Conservation (phyloP, 2,113 vertebrate species). For the Tychaedon coryphoeus region DNA sequence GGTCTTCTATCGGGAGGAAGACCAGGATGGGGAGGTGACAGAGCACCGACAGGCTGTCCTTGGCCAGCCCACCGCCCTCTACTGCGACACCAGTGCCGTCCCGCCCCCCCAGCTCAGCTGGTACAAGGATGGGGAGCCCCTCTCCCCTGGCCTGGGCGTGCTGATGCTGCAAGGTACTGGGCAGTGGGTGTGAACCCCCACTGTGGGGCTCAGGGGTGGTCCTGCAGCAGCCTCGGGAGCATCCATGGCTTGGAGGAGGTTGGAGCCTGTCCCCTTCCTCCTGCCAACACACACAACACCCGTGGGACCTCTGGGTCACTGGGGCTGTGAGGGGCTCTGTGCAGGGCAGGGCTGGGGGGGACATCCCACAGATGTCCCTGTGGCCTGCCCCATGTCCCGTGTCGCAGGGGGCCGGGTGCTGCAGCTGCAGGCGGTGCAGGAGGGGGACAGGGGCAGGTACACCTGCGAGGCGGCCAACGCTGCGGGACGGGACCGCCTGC, state of each 20-base stretch:
- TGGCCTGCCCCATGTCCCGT: not conserved
- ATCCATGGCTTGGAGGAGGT: rapidly evolving
- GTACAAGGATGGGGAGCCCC: conserved; percentile 80
- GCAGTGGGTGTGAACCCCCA: not conserved
- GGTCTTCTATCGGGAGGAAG: conserved; percentile 63
- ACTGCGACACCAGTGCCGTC: conserved; percentile 83
- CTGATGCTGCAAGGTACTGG: conserved; percentile 81
- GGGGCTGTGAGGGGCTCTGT: rapidly evolving
- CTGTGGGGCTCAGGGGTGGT: not conserved
- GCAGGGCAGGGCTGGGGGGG: rapidly evolving
- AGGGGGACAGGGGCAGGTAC: conserved; percentile 81
- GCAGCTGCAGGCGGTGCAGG: conserved; percentile 77
- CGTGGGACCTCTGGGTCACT: rapidly evolving
- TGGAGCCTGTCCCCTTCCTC: not conserved
- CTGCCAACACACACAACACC: not conserved
- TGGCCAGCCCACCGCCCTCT: conserved; percentile 76
- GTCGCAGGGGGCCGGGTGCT: conserved; percentile 83
- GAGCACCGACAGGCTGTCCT: conserved; percentile 81
- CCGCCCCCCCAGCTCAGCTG: conserved; percentile 83
- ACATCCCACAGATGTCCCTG: not conserved
- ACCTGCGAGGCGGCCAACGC: conserved; percentile 85
- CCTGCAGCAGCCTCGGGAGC: not conserved
- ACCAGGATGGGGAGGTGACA: conserved; percentile 67
- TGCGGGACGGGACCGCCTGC: conserved; percentile 82
- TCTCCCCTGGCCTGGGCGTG: conserved; percentile 67